Conservation (phyloP, 2,888 invertebrate species). For the Oxyscelio sp. region DNA sequence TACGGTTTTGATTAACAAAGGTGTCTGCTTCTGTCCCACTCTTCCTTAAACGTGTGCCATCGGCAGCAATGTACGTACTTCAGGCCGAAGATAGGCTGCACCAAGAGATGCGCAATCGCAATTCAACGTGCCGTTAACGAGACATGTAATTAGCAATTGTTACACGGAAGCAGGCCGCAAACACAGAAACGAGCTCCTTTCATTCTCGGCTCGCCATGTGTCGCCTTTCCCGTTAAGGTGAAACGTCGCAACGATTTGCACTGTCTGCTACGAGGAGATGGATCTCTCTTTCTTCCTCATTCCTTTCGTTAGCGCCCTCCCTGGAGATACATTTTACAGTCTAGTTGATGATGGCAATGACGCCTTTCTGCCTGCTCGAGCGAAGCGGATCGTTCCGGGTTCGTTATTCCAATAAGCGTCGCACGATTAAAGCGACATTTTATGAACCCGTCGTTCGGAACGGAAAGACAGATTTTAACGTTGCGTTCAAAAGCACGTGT, state of each 20-base stretch:
- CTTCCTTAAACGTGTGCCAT: no score
- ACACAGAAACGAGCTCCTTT: no score
- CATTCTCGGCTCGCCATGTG: slow-evolving; percentile 59
- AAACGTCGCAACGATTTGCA: slow-evolving; percentile 67
- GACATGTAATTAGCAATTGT: no score
- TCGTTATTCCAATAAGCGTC: slow-evolving; percentile 66
- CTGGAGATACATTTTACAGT: slow-evolving; percentile 64
- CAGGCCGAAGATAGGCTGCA: no score
- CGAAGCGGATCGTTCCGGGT: slow-evolving; percentile 57
- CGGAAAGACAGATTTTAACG: background rate
- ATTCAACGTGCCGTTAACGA: no score
- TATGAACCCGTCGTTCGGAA: slow-evolving; percentile 20
- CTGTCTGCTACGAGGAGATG: slow-evolving; percentile 42
- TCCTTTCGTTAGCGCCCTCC: slow-evolving; percentile 48
- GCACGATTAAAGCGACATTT: slow-evolving; percentile 48
- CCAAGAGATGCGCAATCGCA: no score
- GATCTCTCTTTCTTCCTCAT: slow-evolving; percentile 59
- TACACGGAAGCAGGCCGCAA: no score
- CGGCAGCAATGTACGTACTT: no score
- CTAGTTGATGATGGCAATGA: slow-evolving; percentile 58
- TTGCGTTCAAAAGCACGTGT: no score
- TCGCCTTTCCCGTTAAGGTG: slow-evolving; percentile 62
- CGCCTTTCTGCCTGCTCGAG: slow-evolving; percentile 54
- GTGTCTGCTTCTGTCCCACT: no score
- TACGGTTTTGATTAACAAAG: no score